Conservation (phyloP, 2,113 vertebrate genomes). For the Xyliphius kryptos region DNA sequence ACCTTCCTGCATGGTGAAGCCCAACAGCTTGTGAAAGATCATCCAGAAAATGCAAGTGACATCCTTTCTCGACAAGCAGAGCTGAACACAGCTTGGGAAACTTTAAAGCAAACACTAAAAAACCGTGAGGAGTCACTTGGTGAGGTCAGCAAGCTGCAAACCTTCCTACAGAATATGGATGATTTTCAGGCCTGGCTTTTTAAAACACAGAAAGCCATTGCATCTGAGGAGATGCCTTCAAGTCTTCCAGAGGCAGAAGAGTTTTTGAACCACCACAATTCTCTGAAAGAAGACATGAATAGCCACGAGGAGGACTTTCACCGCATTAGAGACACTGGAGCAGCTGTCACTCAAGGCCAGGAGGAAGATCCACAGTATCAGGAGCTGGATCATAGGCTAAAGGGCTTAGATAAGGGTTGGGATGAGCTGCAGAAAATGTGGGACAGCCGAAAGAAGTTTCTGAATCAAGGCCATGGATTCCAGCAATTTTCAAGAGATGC, state of each 20-base stretch:
- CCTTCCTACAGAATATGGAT: slow-evolving; percentile 88
- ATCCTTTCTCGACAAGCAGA: slow-evolving; percentile 59
- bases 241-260: slow-evolving; percentile 80
- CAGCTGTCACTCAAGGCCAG: slow-evolving; percentile 65
- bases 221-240: slow-evolving; percentile 76
- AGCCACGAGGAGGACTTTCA: slow-evolving; percentile 69
- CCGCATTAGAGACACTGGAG: slow-evolving; percentile 64
- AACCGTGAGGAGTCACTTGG: slow-evolving; percentile 77
- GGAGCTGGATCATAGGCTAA: slow-evolving; percentile 76
- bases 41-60: slow-evolving; percentile 69
- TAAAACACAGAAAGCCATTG: slow-evolving; percentile 80
- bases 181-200: slow-evolving; percentile 93
- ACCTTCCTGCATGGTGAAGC: slow-evolving; percentile 71
- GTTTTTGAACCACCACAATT: slow-evolving; percentile 71
- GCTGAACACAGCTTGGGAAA: slow-evolving; percentile 69
- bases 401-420: slow-evolving; percentile 78
- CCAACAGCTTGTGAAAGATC: slow-evolving; percentile 63
- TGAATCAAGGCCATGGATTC: slow-evolving; percentile 78
- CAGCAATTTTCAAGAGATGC: slow-evolving; percentile 87
- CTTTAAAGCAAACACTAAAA: slow-evolving; percentile 69
- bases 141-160: slow-evolving; percentile 89
- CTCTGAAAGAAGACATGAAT: slow-evolving; percentile 67
- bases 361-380: slow-evolving; percentile 84
- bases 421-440: slow-evolving; percentile 80
- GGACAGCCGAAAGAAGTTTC: slow-evolving; percentile 72